Conservation (phyloP, 2,113 vertebrate species). For the Scartelaos histophorus region DNA sequence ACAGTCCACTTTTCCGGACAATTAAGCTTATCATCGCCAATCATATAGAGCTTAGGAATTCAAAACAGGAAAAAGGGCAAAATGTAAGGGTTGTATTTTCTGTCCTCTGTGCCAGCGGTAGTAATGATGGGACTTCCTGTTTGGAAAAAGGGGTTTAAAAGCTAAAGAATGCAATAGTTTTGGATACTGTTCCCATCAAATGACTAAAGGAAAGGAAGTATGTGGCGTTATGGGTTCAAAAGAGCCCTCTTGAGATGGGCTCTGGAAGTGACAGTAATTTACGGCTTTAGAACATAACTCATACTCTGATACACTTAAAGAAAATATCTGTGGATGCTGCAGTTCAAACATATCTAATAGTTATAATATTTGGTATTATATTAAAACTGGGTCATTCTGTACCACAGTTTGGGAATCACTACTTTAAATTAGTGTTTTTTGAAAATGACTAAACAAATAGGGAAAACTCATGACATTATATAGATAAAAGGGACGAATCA, state of each 20-base stretch:
- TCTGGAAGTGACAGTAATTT: neutral
- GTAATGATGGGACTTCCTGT: conserved; percentile 54
- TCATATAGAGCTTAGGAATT: conserved; percentile 41
- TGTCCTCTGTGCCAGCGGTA: conserved; percentile 39
- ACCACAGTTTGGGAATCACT: too few relatives aligned
- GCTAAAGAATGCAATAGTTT: conserved; percentile 5
- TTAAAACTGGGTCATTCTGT: too few relatives aligned
- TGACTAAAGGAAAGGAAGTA: neutral
- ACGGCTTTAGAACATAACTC: neutral
- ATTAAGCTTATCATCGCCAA: conserved; percentile 45
- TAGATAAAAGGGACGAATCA: neutral
- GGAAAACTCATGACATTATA: neutral
- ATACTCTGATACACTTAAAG: too few relatives aligned
- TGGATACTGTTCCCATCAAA: conserved; percentile 35
- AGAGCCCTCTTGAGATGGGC: neutral
- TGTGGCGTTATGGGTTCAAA: neutral
- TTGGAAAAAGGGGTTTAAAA: conserved; percentile 45
- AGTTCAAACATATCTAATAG: too few relatives aligned
- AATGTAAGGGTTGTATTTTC: conserved; percentile 22
- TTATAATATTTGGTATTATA: too few relatives aligned
- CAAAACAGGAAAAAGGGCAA: conserved; percentile 65
- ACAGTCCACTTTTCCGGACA: neutral
- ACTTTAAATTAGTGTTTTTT: neutral
- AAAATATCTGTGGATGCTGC: too few relatives aligned
- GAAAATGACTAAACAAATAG: neutral